Evolutionary conservation across 1,140 invertebrate species (phyloP), one percentile per base, ranked within the genome.

Genomic region (Euwallacea fornicatus): DNA sequence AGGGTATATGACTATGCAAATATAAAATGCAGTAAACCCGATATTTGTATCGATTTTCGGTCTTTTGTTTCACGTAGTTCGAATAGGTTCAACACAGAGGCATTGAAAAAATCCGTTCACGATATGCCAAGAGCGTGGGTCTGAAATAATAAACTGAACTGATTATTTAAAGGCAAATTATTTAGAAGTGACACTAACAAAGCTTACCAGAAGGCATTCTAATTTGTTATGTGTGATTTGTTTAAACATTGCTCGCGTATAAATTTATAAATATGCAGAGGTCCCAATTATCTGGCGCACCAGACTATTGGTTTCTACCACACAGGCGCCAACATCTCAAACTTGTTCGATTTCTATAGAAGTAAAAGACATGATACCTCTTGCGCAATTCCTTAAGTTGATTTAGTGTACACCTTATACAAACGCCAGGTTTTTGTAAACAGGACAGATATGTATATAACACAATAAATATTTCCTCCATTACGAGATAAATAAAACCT

Each of bases 261-360:
- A 67, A 53, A 66, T 42, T 33, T 64, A 64, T 64, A 64, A 53
- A 67, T 67, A 67, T 59, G 55, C 66, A 33, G 66, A 67, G 8
- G 44, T 50, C 61, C 61, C 61, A 64, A 64, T 64, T 47, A 64
- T 21, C 61, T 64, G 47, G 61, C 61, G 47, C 61, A 50, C 61
- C 7, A 64, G 61, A 64, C 61, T 64, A 64, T 64, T 15, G 61
- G 61, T 64, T 64, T 67, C 42, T 67, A 67, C 9, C 16, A 67
- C 59, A 33, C 59, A 47, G 66, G 66, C 66, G 66, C 66, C 66
- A 67, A 67, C 15, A 67, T 41, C 55, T 55, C 54, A 42, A 59
- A 56, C 50, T 56, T 59, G 54, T 67, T 67, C 50, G 59, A 67
- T 66, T 42, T 66, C 53, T 66, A 41, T 33, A 33, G 21, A 33